These are phyloP conservation scores for Toxotes lorentzi DNA, from an alignment of 2,797 vertebrate species.

Conservation along the genomic window DNA sequence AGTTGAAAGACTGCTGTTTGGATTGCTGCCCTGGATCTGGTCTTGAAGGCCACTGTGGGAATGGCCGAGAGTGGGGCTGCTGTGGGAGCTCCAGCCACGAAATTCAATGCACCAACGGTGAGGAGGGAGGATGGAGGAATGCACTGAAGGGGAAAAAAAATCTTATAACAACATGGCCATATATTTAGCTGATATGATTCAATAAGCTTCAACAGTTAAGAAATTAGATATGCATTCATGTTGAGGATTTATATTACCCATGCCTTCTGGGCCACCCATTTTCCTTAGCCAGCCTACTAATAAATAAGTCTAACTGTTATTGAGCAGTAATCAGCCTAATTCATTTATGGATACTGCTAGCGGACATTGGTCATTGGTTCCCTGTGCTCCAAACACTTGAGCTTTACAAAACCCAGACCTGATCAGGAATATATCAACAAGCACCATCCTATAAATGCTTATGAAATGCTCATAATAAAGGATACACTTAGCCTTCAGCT, in stretches of 20 bases:
- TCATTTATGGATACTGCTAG: slow-evolving; percentile 21
- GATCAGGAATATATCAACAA: slow-evolving; percentile 8
- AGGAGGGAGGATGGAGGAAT: slow-evolving; percentile 58
- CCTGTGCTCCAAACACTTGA: slow-evolving; percentile 6
- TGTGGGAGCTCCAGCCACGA: slow-evolving; percentile 82
- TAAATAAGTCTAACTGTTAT: slow-evolving; percentile 28
- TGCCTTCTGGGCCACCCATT: background rate
- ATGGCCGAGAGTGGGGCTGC: slow-evolving; percentile 85
- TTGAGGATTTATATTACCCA: background rate
- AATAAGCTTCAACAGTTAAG: background rate
- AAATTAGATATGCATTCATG: background rate
- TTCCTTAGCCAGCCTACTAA: slow-evolving; percentile 1
- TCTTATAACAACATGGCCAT: background rate
- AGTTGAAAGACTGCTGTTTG: slow-evolving; percentile 89
- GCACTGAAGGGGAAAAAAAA: background rate
- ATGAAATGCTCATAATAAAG: slow-evolving; percentile 2
- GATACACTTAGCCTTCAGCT: background rate
- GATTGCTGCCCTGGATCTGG: slow-evolving; percentile 82
- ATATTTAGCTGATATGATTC: background rate
- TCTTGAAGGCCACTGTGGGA: slow-evolving; percentile 82
- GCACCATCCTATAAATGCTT: background rate
- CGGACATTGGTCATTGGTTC: slow-evolving; percentile 6
- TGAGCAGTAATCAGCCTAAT: slow-evolving; percentile 32
- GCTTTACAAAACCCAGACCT: slow-evolving; percentile 1
- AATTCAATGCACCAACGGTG: slow-evolving; percentile 89